Percentiles rank a stretch among this genome's conserved stretches.
Conservation (phyloP, 1,140 invertebrate species). For the Cheumatopsyche charites region DNA sequence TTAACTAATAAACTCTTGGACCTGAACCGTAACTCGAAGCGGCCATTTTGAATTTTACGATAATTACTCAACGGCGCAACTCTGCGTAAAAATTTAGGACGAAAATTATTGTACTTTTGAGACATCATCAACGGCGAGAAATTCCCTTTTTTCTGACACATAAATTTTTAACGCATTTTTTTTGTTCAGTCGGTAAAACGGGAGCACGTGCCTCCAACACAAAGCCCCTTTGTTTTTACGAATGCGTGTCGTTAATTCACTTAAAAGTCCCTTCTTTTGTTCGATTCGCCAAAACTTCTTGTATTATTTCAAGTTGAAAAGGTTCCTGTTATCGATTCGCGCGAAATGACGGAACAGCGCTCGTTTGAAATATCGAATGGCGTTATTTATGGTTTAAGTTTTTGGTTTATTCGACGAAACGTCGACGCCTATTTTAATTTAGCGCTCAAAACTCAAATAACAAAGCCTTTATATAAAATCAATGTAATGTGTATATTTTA, state of each 20-base stretch:
- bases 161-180: not conserved
- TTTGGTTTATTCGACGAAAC: constrained; percentile 12
- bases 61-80: too few relatives aligned
- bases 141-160: not conserved
- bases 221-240: constrained; percentile 15
- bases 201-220: constrained; percentile 1
- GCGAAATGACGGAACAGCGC: constrained; percentile 14
- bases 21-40: too few relatives aligned
- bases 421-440: constrained; percentile 11
- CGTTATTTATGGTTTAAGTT: constrained; percentile 20
- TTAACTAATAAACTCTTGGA: too few relatives aligned
- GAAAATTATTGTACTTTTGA: too few relatives aligned
- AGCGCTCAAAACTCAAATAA: too few relatives aligned
- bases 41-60: too few relatives aligned
- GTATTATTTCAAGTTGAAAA: constrained; percentile 21
- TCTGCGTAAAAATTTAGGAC: too few relatives aligned
- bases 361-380: constrained; percentile 10
- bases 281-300: constrained; percentile 23
- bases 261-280: constrained; percentile 24
- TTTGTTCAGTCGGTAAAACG: not conserved
- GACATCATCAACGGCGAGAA: too few relatives aligned
- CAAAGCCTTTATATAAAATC: too few relatives aligned
- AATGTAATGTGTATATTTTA: too few relatives aligned
- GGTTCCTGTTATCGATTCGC: constrained; percentile 13
- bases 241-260: constrained; percentile 25